Evolutionary conservation across 2,113 vertebrate species (phyloP).

Genomic region (Caranx melampygus): DNA sequence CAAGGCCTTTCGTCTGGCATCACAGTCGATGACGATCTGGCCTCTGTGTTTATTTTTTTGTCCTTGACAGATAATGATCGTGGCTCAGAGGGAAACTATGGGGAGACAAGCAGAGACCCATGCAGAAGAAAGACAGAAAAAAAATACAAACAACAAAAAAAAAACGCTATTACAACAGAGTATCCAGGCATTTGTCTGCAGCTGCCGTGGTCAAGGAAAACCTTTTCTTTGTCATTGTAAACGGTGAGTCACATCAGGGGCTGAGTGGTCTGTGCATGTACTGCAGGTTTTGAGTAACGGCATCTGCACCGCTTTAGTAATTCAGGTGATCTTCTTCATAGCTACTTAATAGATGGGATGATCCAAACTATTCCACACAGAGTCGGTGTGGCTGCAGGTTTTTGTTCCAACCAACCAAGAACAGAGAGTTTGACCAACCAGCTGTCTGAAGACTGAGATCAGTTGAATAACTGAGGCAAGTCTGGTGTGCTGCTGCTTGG

Average conservation of each 20-base stretch:
- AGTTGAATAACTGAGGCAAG: too few species aligned
- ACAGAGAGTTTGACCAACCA: too few species aligned
- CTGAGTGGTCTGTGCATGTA: background rate
- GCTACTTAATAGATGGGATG: background rate
- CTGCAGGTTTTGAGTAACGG: background rate
- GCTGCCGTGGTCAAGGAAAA: too few species aligned
- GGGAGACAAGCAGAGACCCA: constrained; percentile 32
- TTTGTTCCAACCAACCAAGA: too few species aligned
- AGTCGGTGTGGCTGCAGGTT: too few species aligned
- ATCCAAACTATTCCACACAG: too few species aligned
- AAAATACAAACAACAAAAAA: background rate
- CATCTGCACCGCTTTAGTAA: background rate
- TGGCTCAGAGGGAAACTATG: constrained; percentile 41
- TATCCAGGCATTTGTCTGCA: too few species aligned
- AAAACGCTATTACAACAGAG: background rate
- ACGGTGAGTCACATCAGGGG: too few species aligned
- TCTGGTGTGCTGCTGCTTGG: too few species aligned
- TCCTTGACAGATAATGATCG: constrained; percentile 59
- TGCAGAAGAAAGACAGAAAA: background rate
- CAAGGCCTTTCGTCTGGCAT: constrained; percentile 53
- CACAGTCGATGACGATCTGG: constrained; percentile 61
- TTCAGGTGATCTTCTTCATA: background rate
- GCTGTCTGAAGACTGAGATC: too few species aligned
- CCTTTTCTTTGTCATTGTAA: background rate
- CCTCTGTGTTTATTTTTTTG: constrained; percentile 66